phyloP scores from a whole-genome alignment of 1,140 invertebrate species.

The Tyrophagus putrescentiae region DNA sequence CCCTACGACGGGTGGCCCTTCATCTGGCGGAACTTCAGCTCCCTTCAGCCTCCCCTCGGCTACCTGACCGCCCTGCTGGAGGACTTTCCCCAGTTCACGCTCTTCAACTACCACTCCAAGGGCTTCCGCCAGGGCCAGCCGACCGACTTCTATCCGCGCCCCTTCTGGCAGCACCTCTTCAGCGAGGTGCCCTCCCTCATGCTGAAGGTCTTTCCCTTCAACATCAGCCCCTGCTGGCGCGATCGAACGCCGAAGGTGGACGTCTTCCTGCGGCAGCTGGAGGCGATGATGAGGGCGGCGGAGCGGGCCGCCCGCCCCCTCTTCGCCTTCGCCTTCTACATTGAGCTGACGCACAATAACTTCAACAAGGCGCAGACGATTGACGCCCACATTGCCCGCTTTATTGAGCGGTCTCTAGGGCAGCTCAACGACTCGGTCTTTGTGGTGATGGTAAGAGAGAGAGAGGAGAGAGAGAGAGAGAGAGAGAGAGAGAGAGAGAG shows the following conservation, averaged over 20 bases:
- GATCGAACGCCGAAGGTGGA: conserved; percentile 23
- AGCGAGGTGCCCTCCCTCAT: conserved; percentile 16
- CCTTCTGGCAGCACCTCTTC: conserved; percentile 39
- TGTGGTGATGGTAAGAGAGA: conserved; percentile 35
- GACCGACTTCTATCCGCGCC: conserved; percentile 61
- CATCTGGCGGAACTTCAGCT: conserved; percentile 34
- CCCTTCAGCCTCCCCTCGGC: no score
- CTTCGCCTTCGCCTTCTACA: conserved; percentile 18
- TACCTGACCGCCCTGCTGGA: conserved; percentile 64
- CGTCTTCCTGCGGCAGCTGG: conserved; percentile 24
- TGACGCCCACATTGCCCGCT: conserved; percentile 19
- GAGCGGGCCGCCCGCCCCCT: conserved; percentile 25
- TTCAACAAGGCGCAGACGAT: conserved; percentile 21
- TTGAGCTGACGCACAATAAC: conserved; percentile 22
- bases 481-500: no score
- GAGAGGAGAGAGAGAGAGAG: no score
- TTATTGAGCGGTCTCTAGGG: background rate
- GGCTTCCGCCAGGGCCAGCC: conserved; percentile 55
- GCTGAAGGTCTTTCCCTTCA: conserved; percentile 13
- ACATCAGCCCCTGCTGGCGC: conserved; percentile 18
- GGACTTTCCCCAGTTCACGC: conserved; percentile 53
- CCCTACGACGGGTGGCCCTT: conserved; percentile 24
- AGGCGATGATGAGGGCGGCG: conserved; percentile 30
- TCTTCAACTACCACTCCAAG: conserved; percentile 61
- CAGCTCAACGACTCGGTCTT: conserved; percentile 20